phyloP scores from a whole-genome alignment of 2,113 vertebrate genomes.

The Macrotis lagotis region DNA sequence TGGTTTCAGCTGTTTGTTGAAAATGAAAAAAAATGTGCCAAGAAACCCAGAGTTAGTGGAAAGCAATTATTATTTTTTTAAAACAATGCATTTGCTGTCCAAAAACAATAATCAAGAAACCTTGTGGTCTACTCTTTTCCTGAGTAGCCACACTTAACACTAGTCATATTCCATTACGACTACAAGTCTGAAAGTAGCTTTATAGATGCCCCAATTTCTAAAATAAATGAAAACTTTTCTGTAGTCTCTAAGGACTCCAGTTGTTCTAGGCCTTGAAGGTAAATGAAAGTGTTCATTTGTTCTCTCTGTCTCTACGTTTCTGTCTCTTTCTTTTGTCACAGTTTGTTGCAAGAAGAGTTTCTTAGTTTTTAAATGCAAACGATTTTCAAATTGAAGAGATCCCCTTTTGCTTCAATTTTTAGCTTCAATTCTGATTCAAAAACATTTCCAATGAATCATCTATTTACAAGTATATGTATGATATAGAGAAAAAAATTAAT shows the following conservation, averaged over 20 bases:
- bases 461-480: slow-evolving; percentile 38
- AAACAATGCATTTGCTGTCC: slow-evolving; percentile 63
- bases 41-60: slow-evolving; percentile 60
- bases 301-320: neutral
- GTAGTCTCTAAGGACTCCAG: slow-evolving; percentile 5
- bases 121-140: slow-evolving; percentile 33
- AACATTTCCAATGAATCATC: neutral
- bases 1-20: slow-evolving; percentile 68
- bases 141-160: slow-evolving; percentile 67
- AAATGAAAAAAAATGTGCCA: slow-evolving; percentile 62
- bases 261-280: slow-evolving; percentile 46
- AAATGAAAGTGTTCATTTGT: neutral
- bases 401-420: neutral
- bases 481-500: slow-evolving; percentile 19
- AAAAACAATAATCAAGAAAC: slow-evolving; percentile 71
- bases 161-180: slow-evolving; percentile 61
- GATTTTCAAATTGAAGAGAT: slow-evolving; percentile 8
- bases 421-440: slow-evolving; percentile 4
- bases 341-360: slow-evolving; percentile 47
- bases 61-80: slow-evolving; percentile 70
- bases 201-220: slow-evolving; percentile 65
- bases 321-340: neutral
- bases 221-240: slow-evolving; percentile 61
- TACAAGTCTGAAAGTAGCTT: slow-evolving; percentile 22
- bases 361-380: slow-evolving; percentile 57